Base-by-base conservation (phyloP, 2,888 invertebrate genomes). In the Empis stercorea region DNA sequence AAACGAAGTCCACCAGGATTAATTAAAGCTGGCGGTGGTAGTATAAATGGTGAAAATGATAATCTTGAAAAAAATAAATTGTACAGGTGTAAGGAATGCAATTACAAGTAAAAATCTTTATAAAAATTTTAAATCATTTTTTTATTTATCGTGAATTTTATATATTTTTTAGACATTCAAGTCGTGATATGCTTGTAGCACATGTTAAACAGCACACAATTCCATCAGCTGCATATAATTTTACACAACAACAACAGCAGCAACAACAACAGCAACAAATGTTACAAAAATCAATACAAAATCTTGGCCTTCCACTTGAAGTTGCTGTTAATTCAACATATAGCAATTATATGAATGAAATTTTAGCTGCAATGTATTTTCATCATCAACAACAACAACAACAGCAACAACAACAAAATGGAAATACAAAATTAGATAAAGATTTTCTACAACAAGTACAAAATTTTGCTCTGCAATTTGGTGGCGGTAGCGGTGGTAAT, bases 11-110 rank as follows among this genome's bases (percentile, higher is more conserved):
- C 74, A 15, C 66, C 75, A 17, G 74, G 75, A 30, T 73, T 77
- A 3, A 67, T 78, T 51, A 81, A 80, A 57, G 76, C 80, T 20
- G 75, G 79, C 15, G 78, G 80, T 59, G 71, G 77, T n/a, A n/a
- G n/a, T 55, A 58, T 66, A 48, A 74, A 60, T 58, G 59, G 63
- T 16, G 62, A 63, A 30, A 56, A 70, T 59, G 66, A 74, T 59
- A 70, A 72, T 56, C 72, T 57, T 44, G 73, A 76, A 38, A 86
- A 84, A 68, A 80, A 81, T 60, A 85, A 84, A 13, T 70, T 84
- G 57, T 89, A 89, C 84, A 87, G 88, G 64, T 94, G 93, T 69
- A 88, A 88, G 68, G 86, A 86, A 62, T 94, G 93, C 68, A 80
- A 83, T 63, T 92, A 85, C 69, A 83, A 80, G 87, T 87, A 15